Evolutionary conservation across 2,797 vertebrate species (phyloP), one percentile per base, ranked within the genome.

Genomic region (Diplodus sargus): DNA sequence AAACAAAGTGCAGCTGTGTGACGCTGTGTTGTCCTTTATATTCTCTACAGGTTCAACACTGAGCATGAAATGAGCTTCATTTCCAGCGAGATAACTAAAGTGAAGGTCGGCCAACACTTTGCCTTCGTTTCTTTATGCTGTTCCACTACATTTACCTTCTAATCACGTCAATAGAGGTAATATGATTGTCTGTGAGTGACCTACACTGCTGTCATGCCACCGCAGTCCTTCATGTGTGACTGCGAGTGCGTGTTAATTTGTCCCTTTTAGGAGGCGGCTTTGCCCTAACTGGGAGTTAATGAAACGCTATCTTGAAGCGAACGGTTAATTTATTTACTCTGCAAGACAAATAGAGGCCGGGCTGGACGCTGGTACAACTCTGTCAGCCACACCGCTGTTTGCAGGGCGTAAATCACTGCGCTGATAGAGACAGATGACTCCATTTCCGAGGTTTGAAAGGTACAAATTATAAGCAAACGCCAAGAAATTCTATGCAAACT

Each of bases 111-210:
- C 42, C 70, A 72, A 64, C 70, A 73, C 74, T 85, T 83, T 74
- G 56, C 47, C 85, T 83, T 90, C 65, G 80, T 87, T 90, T 78
- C 68, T 77, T 73, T 78, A 87, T 85, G 69, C 53, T 18, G 86
- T 87, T 91, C 84, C 61, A 81, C 82, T 84, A 79, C 80, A 89
- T 92, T 89, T 80, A 78, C 82, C 81, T 62, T 60, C 84, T 93
- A 90, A 93, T 93, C 89, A 87, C 90, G 90, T 91, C 90, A 91
- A 92, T 92, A 91, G 85, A 82, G 61, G 57, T 89, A 90, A 92
- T 89, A 81, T 72, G 72, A 92, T 93, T 85, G 68, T 81, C 66
- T 64, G 67, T 80, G 28, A 28, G 28, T 28, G 85, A 88, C 83
- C 79, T 64, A 10, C 53, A 65, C 60, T 49, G 63, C 81, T 76